Conservation (phyloP, 2,113 vertebrate species). For the Cyrtonyx montezumae region DNA sequence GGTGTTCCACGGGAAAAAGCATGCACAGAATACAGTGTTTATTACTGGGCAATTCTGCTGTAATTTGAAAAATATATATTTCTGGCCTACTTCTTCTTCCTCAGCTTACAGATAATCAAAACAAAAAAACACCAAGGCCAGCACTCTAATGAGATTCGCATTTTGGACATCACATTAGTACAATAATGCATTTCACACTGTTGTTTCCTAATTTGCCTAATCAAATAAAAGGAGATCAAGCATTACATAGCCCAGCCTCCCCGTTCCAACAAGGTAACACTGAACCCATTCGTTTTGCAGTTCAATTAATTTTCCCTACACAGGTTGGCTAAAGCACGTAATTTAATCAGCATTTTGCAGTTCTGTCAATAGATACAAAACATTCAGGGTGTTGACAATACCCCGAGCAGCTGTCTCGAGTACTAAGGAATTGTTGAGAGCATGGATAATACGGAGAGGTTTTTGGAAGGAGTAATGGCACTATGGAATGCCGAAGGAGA, state of each 20-base stretch:
- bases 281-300: constrained; percentile 22
- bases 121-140: neutral
- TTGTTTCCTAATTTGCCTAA: constrained; percentile 65
- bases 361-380: neutral
- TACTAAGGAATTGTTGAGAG: rapidly evolving
- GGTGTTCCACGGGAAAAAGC: neutral
- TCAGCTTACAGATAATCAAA: neutral
- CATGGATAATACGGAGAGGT: rapidly evolving
- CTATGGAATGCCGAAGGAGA: rapidly evolving
- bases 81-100: neutral
- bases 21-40: neutral
- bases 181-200: constrained; percentile 63
- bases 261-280: neutral
- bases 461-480: neutral
- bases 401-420: neutral
- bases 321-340: constrained; percentile 40
- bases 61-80: neutral
- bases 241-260: constrained; percentile 48
- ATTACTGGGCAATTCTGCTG: neutral
- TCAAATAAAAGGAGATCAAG: constrained; percentile 62
- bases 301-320: constrained; percentile 34
- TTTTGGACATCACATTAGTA: constrained; percentile 43
- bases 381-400: neutral
- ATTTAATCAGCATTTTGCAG: neutral
- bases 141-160: constrained; percentile 37